These are phyloP conservation scores for Anser cygnoides DNA, from an alignment of 2,113 vertebrate genomes.

Conservation along the genomic window DNA sequence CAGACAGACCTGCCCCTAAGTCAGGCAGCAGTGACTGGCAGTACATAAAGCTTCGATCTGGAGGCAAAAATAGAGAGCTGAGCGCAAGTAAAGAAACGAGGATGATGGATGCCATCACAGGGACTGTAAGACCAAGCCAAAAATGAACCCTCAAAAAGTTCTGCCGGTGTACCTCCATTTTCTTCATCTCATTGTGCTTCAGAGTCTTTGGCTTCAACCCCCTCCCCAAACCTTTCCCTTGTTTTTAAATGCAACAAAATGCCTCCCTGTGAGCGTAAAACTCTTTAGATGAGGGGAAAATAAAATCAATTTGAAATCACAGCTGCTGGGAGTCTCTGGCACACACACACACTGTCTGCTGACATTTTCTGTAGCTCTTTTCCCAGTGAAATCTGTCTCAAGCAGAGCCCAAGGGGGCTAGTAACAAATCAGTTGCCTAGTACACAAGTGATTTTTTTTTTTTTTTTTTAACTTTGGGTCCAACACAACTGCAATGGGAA, in stretches of 20 bases:
- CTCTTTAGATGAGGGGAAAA: conserved; percentile 56
- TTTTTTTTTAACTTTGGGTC: conserved; percentile 22
- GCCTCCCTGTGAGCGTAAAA: conserved; percentile 61
- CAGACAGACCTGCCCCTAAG: conserved; percentile 80
- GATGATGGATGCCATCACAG: not conserved
- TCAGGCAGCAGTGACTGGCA: conserved; percentile 79
- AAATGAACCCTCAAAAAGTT: not conserved
- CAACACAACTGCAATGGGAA: not conserved
- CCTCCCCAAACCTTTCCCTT: not conserved
- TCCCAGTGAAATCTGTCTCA: conserved; percentile 68
- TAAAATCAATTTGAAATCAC: conserved; percentile 63
- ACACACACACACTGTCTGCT: conserved; percentile 57
- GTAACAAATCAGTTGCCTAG: conserved; percentile 61
- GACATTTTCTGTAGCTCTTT: conserved; percentile 70
- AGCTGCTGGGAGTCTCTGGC: conserved; percentile 64
- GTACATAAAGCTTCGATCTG: conserved; percentile 45
- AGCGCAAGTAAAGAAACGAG: not conserved
- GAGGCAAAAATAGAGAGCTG: not conserved
- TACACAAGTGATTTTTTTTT: conserved; percentile 32
- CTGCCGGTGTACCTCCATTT: not conserved
- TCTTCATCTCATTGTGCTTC: not conserved
- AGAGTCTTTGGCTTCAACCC: not conserved
- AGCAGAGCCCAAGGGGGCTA: conserved; percentile 59
- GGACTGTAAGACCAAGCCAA: not conserved
- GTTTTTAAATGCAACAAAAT: conserved; percentile 46